These are phyloP conservation scores for Loris lydekkerianus DNA, from an alignment of 2,797 vertebrate genomes.

Conservation along the genomic window DNA sequence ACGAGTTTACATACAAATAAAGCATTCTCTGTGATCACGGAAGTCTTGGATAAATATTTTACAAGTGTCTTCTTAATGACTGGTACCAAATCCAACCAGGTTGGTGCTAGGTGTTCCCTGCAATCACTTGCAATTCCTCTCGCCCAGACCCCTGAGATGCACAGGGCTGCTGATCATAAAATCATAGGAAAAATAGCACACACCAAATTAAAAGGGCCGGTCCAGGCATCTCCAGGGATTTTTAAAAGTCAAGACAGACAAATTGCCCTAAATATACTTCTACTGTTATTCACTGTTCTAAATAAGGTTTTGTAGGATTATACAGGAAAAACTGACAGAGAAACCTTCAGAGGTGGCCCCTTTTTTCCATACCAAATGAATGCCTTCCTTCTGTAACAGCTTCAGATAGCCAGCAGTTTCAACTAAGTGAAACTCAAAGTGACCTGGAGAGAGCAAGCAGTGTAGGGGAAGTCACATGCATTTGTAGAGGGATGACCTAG, in stretches of 20 bases:
- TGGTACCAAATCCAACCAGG: not conserved
- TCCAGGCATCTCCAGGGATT: not conserved
- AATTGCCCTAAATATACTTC: not conserved
- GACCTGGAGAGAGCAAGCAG: constrained; percentile 43
- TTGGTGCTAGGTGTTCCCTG: not conserved
- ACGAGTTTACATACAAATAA: not conserved
- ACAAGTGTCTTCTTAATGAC: not conserved
- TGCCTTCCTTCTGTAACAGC: not conserved
- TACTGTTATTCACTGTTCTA: not conserved
- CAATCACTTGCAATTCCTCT: not conserved
- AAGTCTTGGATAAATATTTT: not conserved
- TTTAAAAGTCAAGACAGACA: not conserved
- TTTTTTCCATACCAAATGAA: no score
- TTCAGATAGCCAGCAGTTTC: not conserved
- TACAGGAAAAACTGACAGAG: not conserved
- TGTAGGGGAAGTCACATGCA: not conserved
- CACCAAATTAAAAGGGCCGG: not conserved
- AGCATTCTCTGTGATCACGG: not conserved
- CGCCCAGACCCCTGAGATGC: not conserved
- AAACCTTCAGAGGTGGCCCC: not conserved
- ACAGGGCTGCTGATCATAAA: not conserved
- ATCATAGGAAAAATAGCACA: not conserved
- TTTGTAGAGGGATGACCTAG: constrained; percentile 28
- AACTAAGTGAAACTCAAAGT: constrained; percentile 39
- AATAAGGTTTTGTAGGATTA: not conserved